These are phyloP conservation scores for Myotis myotis DNA, from an alignment of 2,797 vertebrate genomes.

Conservation along the genomic window DNA sequence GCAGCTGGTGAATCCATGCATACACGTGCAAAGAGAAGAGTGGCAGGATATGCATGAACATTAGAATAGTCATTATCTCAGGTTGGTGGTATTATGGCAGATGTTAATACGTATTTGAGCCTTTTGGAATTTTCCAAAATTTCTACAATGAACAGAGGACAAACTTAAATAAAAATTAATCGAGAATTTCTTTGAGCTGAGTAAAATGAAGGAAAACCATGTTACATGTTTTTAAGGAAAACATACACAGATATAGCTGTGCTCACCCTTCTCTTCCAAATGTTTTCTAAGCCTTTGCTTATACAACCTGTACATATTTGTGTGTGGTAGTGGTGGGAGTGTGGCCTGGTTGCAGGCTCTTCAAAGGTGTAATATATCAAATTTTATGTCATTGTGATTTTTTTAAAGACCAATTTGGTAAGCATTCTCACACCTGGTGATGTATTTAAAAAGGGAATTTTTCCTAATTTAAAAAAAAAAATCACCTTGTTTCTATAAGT, in stretches of 20 bases:
- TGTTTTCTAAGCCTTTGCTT: not conserved
- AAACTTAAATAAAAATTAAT: not conserved
- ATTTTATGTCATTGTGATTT: not conserved
- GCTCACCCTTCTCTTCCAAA: not conserved
- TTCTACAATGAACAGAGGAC: not conserved
- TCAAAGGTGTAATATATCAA: not conserved
- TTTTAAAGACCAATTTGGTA: not conserved
- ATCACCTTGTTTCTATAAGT: conserved; percentile 25
- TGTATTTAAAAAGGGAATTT: conserved; percentile 25
- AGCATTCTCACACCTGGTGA: not conserved
- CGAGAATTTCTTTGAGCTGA: not conserved
- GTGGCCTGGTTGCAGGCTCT: not conserved
- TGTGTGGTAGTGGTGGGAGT: not conserved
- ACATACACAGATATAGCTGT: not conserved
- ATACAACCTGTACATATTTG: not conserved
- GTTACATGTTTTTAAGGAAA: not conserved
- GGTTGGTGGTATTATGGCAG: not conserved
- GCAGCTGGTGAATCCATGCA: not conserved
- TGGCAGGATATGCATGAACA: not conserved
- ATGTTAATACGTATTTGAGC: not conserved
- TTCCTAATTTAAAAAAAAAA: conserved; percentile 5
- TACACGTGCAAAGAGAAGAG: fast-evolving
- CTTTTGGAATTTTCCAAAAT: not conserved
- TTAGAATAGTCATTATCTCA: not conserved
- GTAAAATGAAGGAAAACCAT: not conserved